Evolutionary conservation across 2,113 vertebrate species (phyloP), one percentile per base, ranked within the genome.

Genomic region (Sander lucioperca): DNA sequence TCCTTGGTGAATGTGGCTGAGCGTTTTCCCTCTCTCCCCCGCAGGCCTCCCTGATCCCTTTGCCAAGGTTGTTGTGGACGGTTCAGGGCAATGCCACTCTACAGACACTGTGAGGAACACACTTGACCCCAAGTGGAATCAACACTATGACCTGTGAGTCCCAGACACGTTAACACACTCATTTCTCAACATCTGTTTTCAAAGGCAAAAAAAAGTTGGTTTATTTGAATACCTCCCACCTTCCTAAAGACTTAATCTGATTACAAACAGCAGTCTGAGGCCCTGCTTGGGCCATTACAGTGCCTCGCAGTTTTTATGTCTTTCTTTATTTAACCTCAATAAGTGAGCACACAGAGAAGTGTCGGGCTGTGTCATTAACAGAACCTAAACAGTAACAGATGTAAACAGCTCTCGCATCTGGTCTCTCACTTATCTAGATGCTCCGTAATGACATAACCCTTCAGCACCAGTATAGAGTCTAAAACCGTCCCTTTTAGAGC

Each of bases 51-150:
- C 98, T 62, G 98, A 99, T 94, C 98, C 98, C 69, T 99, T 99
- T 93, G 98, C 98, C 88, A 99, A 99, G 89, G 97, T 99, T 84
- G 97, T 99, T 62, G 98, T 99, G 93, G 98, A 99, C 6, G 98
- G 98, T 88, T 99, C 98, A 75, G 98, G 98, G 61, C 98, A 99
- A 84, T 99, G 98, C 95, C 98, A 99, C 96, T 99, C 98, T 70
- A 99, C 98, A 91, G 98, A 99, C 96, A 99, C 98, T 92, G 98
- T 99, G 96, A 99, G 97, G 96, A 99, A 99, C 94, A 99, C 97
- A 15, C 97, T 99, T 25, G 98, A 99, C 95, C 98, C 98, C 90
- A 99, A 99, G 93, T 99, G 98, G 98, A 99, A 99, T 94, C 98
- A 99, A 88, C 98, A 99, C 95, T 99, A 99, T 89, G 98, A 99